Conservation (phyloP, 2,797 vertebrate genomes). For the Potorous gilbertii region DNA sequence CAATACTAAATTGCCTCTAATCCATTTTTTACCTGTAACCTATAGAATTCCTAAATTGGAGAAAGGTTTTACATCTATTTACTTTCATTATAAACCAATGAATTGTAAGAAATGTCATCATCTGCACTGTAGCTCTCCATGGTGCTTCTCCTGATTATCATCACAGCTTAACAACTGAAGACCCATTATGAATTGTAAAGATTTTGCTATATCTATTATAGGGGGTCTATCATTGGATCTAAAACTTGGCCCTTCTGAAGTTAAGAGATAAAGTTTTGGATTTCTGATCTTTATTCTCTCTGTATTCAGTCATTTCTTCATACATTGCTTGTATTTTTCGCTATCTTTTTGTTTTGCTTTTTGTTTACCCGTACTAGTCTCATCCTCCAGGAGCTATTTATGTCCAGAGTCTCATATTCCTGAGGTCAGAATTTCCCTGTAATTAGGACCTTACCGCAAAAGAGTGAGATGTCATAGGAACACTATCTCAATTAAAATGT, state of each 20-base stretch:
- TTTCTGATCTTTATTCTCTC: neutral
- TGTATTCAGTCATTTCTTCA: neutral
- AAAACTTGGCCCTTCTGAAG: neutral
- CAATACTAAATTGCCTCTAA: neutral
- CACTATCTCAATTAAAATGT: no score
- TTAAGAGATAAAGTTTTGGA: neutral
- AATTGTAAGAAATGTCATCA: neutral
- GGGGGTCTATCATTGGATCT: no score
- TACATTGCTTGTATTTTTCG: neutral
- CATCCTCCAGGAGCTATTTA: neutral
- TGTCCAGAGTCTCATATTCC: neutral
- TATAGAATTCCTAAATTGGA: neutral
- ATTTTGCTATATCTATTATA: no score
- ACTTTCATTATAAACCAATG: neutral
- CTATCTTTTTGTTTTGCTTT: neutral
- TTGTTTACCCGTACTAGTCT: neutral
- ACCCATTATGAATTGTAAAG: neutral
- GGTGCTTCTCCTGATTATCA: neutral
- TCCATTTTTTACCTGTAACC: neutral
- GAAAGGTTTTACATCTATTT: neutral
- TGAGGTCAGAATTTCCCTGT: neutral
- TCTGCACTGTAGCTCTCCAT: neutral
- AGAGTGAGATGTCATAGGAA: no score
- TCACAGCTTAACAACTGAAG: neutral
- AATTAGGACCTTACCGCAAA: neutral